Percentiles rank a stretch among this genome's conserved stretches.
phyloP scores from a whole-genome alignment of 2,113 vertebrate species.

The Daphoenositta chrysoptera region DNA sequence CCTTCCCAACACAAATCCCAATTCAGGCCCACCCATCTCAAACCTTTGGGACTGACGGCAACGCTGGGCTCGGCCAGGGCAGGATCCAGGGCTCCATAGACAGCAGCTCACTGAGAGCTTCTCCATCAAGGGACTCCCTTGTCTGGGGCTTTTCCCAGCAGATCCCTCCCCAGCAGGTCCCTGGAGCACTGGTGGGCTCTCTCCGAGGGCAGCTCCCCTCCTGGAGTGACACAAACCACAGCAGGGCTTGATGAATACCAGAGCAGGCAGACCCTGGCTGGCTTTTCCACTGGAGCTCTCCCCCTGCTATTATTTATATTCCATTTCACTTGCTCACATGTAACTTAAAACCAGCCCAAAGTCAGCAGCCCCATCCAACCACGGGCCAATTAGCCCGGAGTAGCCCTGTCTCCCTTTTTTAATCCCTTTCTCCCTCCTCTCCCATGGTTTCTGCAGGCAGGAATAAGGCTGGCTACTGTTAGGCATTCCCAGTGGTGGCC shows the following conservation, averaged over 20 bases:
- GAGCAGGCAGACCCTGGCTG: slow-evolving; percentile 42
- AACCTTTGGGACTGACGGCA: fast-evolving
- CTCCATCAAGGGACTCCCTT: not conserved
- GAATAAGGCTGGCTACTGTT: slow-evolving; percentile 47
- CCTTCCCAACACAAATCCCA: not conserved
- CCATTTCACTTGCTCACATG: slow-evolving; percentile 51
- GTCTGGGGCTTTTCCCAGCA: not conserved
- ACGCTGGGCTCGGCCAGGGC: not conserved
- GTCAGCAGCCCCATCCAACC: not conserved
- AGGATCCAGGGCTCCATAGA: not conserved
- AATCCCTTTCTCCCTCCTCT: not conserved
- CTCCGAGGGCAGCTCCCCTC: not conserved
- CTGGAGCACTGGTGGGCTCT: not conserved
- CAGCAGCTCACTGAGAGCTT: not conserved
- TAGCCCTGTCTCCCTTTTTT: not conserved
- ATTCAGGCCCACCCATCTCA: too few relatives aligned
- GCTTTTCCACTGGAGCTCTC: slow-evolving; percentile 32
- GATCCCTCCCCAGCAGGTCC: fast-evolving
- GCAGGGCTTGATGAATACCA: slow-evolving; percentile 29
- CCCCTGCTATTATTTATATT: slow-evolving; percentile 45
- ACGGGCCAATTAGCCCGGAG: not conserved
- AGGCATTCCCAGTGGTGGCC: not conserved
- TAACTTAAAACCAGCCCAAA: slow-evolving; percentile 61
- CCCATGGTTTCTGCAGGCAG: not conserved
- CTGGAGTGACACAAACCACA: not conserved